phyloP scores from a whole-genome alignment of 2,888 invertebrate genomes.

The Dermolepida albohirtum region DNA sequence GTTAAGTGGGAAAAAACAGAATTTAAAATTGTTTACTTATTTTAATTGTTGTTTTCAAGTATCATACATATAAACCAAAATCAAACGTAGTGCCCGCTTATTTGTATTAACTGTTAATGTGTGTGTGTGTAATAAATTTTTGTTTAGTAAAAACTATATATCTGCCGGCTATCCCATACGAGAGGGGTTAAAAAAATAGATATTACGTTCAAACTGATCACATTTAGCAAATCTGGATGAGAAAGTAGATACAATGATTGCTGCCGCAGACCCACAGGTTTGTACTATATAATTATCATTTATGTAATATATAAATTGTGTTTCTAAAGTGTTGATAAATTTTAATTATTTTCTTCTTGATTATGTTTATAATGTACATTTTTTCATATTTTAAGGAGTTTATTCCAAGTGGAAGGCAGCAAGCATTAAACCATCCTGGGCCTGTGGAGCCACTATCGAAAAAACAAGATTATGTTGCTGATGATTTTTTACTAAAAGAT shows the following conservation, averaged over 20 bases:
- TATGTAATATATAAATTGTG: too few species aligned
- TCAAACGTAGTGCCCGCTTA: too few species aligned
- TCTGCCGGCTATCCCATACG: neutral
- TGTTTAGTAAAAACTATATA: neutral
- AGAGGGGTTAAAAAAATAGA: neutral
- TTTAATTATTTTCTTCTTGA: too few species aligned
- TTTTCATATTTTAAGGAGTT: slow-evolving; percentile 74
- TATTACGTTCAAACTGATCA: neutral
- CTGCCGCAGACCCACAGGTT: slow-evolving; percentile 91
- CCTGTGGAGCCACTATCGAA: slow-evolving; percentile 66
- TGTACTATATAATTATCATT: neutral
- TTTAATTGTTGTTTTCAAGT: too few species aligned
- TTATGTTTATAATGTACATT: neutral
- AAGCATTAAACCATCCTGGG: slow-evolving; percentile 81
- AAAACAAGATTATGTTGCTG: slow-evolving; percentile 41
- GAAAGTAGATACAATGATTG: slow-evolving; percentile 84
- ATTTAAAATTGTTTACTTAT: too few species aligned
- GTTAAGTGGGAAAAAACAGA: too few species aligned
- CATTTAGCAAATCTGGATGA: slow-evolving; percentile 87
- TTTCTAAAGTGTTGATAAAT: too few species aligned
- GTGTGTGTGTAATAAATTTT: neutral
- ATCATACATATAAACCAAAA: too few species aligned
- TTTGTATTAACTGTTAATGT: too few species aligned
- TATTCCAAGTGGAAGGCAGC: slow-evolving; percentile 88
- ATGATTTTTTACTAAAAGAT: slow-evolving; percentile 74